Evolutionary conservation across 2,888 invertebrate genomes (phyloP).

Genomic region (Orthosia gothica): DNA sequence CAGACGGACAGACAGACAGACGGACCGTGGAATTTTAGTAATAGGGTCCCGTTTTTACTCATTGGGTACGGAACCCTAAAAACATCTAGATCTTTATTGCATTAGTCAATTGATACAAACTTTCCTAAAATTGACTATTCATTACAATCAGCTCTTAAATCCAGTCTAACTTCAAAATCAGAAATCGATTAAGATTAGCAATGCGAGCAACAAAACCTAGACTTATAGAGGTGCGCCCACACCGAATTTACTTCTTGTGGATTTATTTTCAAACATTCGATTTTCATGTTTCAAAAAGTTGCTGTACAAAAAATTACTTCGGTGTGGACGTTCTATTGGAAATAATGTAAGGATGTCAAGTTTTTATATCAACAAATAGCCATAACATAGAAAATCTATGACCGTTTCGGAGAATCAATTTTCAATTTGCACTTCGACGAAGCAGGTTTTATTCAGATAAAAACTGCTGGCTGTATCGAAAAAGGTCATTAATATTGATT

Average conservation of each 20-base stretch:
- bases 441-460: slow-evolving; percentile 6
- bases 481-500: slow-evolving; percentile 52
- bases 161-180: slow-evolving; percentile 1
- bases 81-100: neutral
- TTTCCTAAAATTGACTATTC: neutral
- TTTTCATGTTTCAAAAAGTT: too few relatives aligned
- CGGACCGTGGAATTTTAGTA: too few relatives aligned
- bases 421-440: slow-evolving; percentile 21
- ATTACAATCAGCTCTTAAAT: neutral
- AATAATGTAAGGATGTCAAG: slow-evolving; percentile 5
- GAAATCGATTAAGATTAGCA: neutral
- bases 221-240: neutral
- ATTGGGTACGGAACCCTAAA: too few relatives aligned
- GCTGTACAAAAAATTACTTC: neutral
- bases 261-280: too few relatives aligned
- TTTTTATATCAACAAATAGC: slow-evolving; percentile 13
- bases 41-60: too few relatives aligned
- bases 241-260: neutral
- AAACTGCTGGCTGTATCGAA: slow-evolving; percentile 25
- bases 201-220: slow-evolving; percentile 8
- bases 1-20: too few relatives aligned
- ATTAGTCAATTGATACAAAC: too few relatives aligned
- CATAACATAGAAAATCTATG: slow-evolving; percentile 15
- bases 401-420: slow-evolving; percentile 21
- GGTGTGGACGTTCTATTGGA: neutral